A percentile compares a stretch with the other conserved stretches of the same genome.
These are phyloP conservation scores for Plutomurus gul DNA, from an alignment of 1,140 invertebrate species.

Conservation along the genomic window DNA sequence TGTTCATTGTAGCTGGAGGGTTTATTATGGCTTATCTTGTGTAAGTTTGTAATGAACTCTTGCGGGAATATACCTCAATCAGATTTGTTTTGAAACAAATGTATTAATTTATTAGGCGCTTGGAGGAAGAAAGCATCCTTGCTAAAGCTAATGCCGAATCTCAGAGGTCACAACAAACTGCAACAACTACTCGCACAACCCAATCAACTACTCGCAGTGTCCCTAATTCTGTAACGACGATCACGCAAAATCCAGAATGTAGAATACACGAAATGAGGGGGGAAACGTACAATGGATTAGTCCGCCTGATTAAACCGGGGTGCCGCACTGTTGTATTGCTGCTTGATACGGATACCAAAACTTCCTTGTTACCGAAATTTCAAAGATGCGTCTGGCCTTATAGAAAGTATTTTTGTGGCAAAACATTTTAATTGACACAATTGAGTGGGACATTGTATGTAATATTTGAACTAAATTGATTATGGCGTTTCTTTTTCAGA, in stretches of 20 bases:
- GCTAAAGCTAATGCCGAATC: conserved; percentile 48
- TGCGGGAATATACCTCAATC: not conserved
- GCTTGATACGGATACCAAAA: conserved; percentile 83
- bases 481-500: conserved; percentile 63
- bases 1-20: conserved; percentile 77
- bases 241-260: conserved; percentile 41
- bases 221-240: conserved; percentile 4
- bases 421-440: conserved; percentile 25
- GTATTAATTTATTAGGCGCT: conserved; percentile 62
- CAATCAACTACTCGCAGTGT: conserved; percentile 8
- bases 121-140: conserved; percentile 75
- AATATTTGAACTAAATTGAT: not conserved
- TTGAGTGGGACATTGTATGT: not conserved
- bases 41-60: conserved; percentile 60
- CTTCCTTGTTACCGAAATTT: conserved; percentile 85
- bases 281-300: conserved; percentile 93
- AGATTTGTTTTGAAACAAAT: not conserved
- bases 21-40: conserved; percentile 89
- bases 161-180: conserved; percentile 27
- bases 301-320: conserved; percentile 90
- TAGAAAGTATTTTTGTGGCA: conserved; percentile 76
- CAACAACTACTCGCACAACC: not conserved
- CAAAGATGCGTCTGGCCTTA: conserved; percentile 93
- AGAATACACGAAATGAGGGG: conserved; percentile 88
- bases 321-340: conserved; percentile 90